phyloP scores from a whole-genome alignment of 2,888 invertebrate species.

The Lissonota sp. region DNA sequence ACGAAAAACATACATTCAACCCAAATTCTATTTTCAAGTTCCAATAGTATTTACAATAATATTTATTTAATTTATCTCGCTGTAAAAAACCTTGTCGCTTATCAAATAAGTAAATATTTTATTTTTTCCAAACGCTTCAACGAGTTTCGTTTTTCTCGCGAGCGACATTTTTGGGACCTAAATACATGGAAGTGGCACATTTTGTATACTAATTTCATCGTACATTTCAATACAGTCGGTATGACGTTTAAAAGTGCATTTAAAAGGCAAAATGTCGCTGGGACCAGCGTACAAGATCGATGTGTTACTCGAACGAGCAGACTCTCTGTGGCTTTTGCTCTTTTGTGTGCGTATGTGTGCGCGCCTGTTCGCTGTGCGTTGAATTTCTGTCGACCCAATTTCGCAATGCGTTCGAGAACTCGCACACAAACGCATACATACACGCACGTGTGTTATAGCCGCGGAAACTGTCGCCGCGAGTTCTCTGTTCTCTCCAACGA shows the following conservation, averaged over 20 bases:
- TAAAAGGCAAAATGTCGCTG: slow-evolving; percentile 53
- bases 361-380: slow-evolving; percentile 61
- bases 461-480: slow-evolving; percentile 58
- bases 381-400: slow-evolving; percentile 82
- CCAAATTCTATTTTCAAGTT: no score
- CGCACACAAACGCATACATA: slow-evolving; percentile 22
- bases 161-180: no score
- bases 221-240: not conserved
- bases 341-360: slow-evolving; percentile 18
- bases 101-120: no score
- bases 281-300: slow-evolving; percentile 47
- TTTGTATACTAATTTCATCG: not conserved
- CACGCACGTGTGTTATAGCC: slow-evolving; percentile 45
- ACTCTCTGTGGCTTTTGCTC: slow-evolving; percentile 37
- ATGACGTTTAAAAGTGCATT: not conserved
- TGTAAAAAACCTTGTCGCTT: no score
- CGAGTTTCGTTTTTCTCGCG: no score
- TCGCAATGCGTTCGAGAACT: slow-evolving; percentile 73
- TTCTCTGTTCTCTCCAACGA: slow-evolving; percentile 11
- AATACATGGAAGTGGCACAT: no score
- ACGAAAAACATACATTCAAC: no score
- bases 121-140: no score
- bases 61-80: no score
- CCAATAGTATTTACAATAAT: no score
- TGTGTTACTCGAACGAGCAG: slow-evolving; percentile 37